Base-by-base conservation (phyloP, 2,888 invertebrate genomes). In the Dexiosoma caninum region DNA sequence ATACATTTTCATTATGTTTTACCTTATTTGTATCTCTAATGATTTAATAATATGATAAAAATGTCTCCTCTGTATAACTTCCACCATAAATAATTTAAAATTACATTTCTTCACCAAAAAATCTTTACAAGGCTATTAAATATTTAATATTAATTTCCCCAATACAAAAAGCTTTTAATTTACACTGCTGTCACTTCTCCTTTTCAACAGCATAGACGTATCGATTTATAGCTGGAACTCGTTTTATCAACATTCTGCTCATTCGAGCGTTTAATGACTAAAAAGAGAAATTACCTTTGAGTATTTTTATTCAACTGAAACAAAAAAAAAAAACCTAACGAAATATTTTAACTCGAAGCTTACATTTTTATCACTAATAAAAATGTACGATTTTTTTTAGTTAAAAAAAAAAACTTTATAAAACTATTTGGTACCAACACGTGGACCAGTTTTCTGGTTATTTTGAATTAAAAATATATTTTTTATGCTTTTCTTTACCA, bases 331-430 rank as follows among this genome's bases (percentile, higher is more conserved):
- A n/a, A n/a, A n/a, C n/a, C n/a, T n/a, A 51, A 30, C 7, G 2
- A 32, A 59, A 67, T 32, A 57, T 19, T 60, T 21, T 30, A 67
- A 32, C 1, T 21, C 27, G 21, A 35, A 59, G 46, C 74, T 69
- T 60, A 55, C 37, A 37, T 42, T 76, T 59, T 60, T 76, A 69
- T 35, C 30, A 49, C n/a, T 42, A 59, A 53, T 69, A 76, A 67
- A 67, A 76, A 60, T 76, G 2, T 30, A 27, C 42, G 69, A 51
- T 46, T 53, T 60, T 40, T 55, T 21, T 32, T 14, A 8, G 55
- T 21, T 27, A 37, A 60, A 53, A 44, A 51, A 44, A 16, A 51
- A 19, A 0, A 59, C 37, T 35, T 37, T 46, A 40, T 10, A 37
- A 49, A 19, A 46, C 12, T 46, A 6, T 23, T 55, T 10, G 32